Percentiles rank a stretch among this genome's conserved stretches.
These are phyloP conservation scores for Drosophila sproati DNA, from an alignment of 1,140 invertebrate species.

Conservation along the genomic window DNA sequence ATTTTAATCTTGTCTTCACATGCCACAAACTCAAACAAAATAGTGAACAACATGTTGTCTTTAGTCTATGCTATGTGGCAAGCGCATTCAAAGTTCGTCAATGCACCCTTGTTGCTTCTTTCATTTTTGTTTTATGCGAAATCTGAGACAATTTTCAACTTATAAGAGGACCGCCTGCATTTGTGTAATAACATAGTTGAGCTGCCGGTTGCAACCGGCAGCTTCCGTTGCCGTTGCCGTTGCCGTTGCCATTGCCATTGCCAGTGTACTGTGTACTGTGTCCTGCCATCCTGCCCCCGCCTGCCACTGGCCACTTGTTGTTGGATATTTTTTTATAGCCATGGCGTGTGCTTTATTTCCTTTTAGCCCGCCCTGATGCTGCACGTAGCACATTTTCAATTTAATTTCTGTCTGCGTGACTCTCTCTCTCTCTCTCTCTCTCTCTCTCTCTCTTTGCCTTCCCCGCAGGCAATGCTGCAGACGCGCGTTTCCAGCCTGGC, in stretches of 20 bases:
- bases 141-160: conserved; percentile 81
- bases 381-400: conserved; percentile 74
- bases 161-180: conserved; percentile 67
- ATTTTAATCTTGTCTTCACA: no score
- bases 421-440: conserved; percentile 29
- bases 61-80: background rate
- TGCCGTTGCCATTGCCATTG: conserved; percentile 5
- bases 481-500: conserved; percentile 48
- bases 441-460: conserved; percentile 14
- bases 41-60: no score
- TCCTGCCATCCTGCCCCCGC: conserved; percentile 2
- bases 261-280: conserved; percentile 25
- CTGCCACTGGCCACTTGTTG: conserved; percentile 72
- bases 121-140: conserved; percentile 54
- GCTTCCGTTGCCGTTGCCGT: conserved; percentile 54
- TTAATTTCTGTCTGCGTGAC: conserved; percentile 76
- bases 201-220: conserved; percentile 56
- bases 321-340: conserved; percentile 54
- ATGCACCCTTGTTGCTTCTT: conserved; percentile 4
- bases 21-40: no score
- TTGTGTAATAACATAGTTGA: conserved; percentile 76
- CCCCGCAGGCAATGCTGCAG: conserved; percentile 26
- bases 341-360: conserved; percentile 77
- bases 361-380: conserved; percentile 58
- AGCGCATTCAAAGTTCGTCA: conserved; percentile 11